A percentile compares a stretch with the other conserved stretches of the same genome.
phyloP scores from a whole-genome alignment of 2,888 invertebrate genomes.

The Heliconius aoede region DNA sequence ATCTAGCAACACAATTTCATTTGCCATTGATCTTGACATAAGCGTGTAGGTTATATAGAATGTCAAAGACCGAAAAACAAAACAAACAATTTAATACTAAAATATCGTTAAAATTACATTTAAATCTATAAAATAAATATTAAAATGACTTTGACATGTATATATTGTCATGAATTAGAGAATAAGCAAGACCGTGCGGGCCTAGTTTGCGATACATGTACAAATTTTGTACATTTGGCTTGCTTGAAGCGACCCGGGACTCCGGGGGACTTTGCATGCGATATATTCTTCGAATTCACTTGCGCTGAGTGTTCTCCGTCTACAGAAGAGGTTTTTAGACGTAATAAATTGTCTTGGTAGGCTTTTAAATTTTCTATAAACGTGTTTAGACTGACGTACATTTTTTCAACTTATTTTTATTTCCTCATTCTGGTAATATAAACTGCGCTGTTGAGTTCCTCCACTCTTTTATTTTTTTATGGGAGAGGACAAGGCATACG shows the following conservation, averaged over 20 bases:
- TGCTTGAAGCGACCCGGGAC: constrained; percentile 87
- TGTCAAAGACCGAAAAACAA: constrained; percentile 24
- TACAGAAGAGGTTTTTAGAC: constrained; percentile 82
- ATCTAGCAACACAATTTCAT: constrained; percentile 6
- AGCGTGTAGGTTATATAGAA: background rate
- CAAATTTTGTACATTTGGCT: constrained; percentile 84
- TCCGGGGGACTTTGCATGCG: constrained; percentile 88
- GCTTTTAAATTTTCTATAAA: background rate
- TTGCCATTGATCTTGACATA: constrained; percentile 11
- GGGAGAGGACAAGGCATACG: no score
- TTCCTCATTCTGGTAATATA: background rate
- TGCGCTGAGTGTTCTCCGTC: constrained; percentile 86
- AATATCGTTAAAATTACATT: background rate
- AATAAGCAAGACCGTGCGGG: constrained; percentile 84
- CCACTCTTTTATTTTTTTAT: no score
- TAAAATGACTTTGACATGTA: constrained; percentile 69
- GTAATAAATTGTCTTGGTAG: constrained; percentile 89
- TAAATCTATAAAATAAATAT: background rate
- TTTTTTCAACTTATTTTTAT: background rate
- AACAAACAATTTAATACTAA: constrained; percentile 19
- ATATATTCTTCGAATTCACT: constrained; percentile 89
- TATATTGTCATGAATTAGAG: constrained; percentile 82
- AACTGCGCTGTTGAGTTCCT: background rate
- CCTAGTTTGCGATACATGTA: constrained; percentile 85
- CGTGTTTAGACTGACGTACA: no score